Base-by-base conservation (phyloP, 1,140 invertebrate genomes). In the Papilio polyxenes region DNA sequence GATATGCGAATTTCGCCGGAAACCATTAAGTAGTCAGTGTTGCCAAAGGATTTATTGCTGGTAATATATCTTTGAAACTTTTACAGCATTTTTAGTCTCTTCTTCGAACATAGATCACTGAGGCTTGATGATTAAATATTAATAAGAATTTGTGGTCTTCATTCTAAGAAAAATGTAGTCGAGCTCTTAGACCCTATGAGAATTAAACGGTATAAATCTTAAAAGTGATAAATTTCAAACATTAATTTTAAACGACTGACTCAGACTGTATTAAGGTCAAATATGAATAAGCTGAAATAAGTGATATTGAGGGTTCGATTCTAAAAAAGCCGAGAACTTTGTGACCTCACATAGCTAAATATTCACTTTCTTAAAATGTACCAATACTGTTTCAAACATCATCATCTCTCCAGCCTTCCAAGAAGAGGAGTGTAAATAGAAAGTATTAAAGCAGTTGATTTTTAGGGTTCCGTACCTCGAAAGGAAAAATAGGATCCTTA, bases 1-100 rank as follows among this genome's bases (percentile, higher is more conserved):
- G 83, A 82, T 83, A 89, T 87, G 87, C 82, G 81, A 87, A 84
- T 83, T 85, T 84, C 74, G 49, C 80, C 82, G 83, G 78, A 87
- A 87, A 77, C 37, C 85, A 85, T 89, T 86, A 87, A 87, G 80
- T 81, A 85, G 77, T 84, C 83, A 79, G 81, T 75, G 80, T 11
- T 69, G 7, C 1, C 10, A 11, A 48, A 44, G 76, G 86, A 87
- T 87, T 87, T 87, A 87, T 87, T 53, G 77, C 82, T 37, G 37
- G 77, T 82, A 84, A 83, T 87, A 87, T 84, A 87, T 87, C 83
- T 83, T 83, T 75, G 20, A 44, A 82, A 81, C 84, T 81, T 77
- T 84, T 76, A 59, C 48, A 82, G 75, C 83, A 81, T 77, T 79
- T 83, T 85, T 82, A 80, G 80, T 72, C 23, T 53, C 49, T 78